phyloP scores from a whole-genome alignment of 2,888 invertebrate species.

The Leptinotarsa juncta region DNA sequence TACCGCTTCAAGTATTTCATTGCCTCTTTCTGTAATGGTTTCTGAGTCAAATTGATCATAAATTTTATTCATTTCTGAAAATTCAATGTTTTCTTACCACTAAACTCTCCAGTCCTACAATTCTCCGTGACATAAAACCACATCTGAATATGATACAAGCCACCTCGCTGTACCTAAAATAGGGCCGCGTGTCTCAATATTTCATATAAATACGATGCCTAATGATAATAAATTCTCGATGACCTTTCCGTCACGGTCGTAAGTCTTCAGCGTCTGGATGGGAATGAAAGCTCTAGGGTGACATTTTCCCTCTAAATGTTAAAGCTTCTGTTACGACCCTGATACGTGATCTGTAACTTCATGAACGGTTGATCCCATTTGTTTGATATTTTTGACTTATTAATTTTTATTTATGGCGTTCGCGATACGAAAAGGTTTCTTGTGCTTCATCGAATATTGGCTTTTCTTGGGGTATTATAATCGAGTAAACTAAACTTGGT shows the following conservation, averaged over 20 bases:
- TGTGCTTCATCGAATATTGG: neutral
- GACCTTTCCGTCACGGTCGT: conserved; percentile 54
- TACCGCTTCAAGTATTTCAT: neutral
- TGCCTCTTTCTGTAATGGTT: neutral
- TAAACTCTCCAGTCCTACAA: neutral
- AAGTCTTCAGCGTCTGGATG: conserved; percentile 48
- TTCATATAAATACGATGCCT: conserved; percentile 51
- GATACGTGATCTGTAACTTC: conserved; percentile 64
- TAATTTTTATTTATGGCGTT: conserved; percentile 49
- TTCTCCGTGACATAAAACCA: conserved; percentile 20
- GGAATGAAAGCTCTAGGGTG: conserved; percentile 58
- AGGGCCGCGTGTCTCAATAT: conserved; percentile 45
- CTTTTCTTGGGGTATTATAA: conserved; percentile 3
- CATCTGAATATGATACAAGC: conserved; percentile 33
- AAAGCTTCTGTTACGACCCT: conserved; percentile 57
- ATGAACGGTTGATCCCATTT: conserved; percentile 59
- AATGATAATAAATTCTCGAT: conserved; percentile 55
- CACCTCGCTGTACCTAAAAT: conserved; percentile 31
- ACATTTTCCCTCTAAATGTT: conserved; percentile 64
- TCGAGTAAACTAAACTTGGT: neutral
- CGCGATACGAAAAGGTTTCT: conserved; percentile 1
- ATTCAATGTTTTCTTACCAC: neutral
- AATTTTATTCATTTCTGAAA: conserved; percentile 4
- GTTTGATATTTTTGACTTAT: conserved; percentile 60
- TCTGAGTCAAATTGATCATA: neutral